Conservation (phyloP, 1,140 invertebrate species). For the Thereuonema tuberculata region DNA sequence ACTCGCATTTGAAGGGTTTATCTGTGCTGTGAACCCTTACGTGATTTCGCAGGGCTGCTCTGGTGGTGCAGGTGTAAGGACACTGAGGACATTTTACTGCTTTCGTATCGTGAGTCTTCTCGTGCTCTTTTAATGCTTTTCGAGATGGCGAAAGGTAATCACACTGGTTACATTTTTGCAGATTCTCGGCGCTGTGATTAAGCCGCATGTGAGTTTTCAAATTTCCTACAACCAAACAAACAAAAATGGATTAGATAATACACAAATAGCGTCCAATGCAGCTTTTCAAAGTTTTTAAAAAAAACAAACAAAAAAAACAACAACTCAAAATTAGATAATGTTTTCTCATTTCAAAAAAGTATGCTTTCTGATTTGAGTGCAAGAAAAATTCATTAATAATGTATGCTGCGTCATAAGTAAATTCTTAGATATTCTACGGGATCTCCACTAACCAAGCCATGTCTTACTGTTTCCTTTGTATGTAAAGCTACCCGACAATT, state of each 20-base stretch:
- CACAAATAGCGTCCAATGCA: not conserved
- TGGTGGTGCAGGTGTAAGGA: not conserved
- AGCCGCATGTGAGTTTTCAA: constrained; percentile 7
- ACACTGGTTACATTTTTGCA: constrained; percentile 3
- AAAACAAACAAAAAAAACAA: not conserved
- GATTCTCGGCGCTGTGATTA: not conserved
- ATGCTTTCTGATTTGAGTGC: no score
- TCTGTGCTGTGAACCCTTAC: constrained; percentile 31
- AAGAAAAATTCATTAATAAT: no score
- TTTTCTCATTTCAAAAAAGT: no score
- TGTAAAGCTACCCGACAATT: no score
- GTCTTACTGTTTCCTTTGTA: no score
- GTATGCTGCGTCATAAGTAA: no score
- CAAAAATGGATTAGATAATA: not conserved
- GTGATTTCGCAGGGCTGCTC: constrained; percentile 31
- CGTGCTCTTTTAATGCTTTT: not conserved
- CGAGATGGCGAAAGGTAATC: not conserved
- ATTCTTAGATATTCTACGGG: no score
- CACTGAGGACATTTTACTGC: not conserved
- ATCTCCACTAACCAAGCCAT: no score
- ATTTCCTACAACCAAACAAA: constrained; percentile 2
- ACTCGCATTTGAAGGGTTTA: constrained; percentile 42
- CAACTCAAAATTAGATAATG: no score
- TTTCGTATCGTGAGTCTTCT: constrained; percentile 5
- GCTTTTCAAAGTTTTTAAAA: not conserved